Evolutionary conservation across 2,797 vertebrate species (phyloP), one percentile per base, ranked within the genome.

Genomic region (Brachyalestes nurse): DNA sequence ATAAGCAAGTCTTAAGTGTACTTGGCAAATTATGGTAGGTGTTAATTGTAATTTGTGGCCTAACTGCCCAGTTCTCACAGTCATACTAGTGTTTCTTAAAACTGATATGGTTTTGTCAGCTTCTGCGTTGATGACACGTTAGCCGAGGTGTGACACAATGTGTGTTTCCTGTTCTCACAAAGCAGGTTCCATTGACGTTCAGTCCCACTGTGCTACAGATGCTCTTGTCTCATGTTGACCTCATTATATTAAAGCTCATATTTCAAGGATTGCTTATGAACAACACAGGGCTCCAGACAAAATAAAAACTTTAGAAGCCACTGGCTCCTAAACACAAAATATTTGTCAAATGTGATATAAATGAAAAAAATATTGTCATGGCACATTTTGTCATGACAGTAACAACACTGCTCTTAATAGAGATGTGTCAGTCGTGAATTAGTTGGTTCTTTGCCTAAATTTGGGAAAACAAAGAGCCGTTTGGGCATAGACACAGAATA

Each of bases 161-260:
- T 78, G 49, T 82, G 57, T 58, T 79, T 80, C 78, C 71, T 80
- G 69, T 64, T 74, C 5, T 65, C 77, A 80, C 57, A 16, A 42
- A 62, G 49, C 21, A 4, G 28, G 79, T 53, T 69, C 72, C 69
- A 42, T 74, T n/a, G 58, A 5, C 38, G 3, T 61, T 70, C 10
- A 40, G 17, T 66, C 12, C 25, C 47, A 25, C 47, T 61, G 9
- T 74, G 62, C 25, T 21, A 49, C 62, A 71, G 19, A 17, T 64
- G 25, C 25, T 49, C 28, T 57, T 12, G 58, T 65, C 16, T 77
- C 61, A 77, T 77, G 72, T 57, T 57, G 70, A 55, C 70, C 70
- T 73, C 21, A 61, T 72, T 53, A 58, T 83, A 45, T 10, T 60
- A 65, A 76, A 40, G 72, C 81, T 14, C 55, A 60, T 34, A 51